Evolutionary conservation across 2,797 vertebrate species (phyloP), one percentile per base, ranked within the genome.

Genomic region (Hipposideros larvatus): DNA sequence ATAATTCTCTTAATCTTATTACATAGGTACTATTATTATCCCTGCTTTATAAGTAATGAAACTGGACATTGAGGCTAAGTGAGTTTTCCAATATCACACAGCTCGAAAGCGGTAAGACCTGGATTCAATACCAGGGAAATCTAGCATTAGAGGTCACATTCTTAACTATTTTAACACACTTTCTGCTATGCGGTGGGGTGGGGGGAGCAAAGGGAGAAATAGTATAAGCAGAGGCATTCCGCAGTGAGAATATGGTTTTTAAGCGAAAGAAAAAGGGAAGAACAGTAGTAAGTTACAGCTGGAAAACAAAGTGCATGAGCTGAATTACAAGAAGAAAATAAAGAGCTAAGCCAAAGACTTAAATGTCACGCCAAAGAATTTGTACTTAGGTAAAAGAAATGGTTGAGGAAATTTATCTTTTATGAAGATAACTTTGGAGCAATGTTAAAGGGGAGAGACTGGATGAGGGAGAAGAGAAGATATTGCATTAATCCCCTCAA

Each of bases 131-230:
- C 3, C 7, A 79, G n/a, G 8, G 28, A 77, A 71, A 65, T 48
- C 13, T 59, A 57, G 22, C 46, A 51, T 26, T 2, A 43, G 31
- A 31, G 2, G n/a, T 41, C 9, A 71, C 19, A 74, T 63, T 31
- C 37, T 83, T 65, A 63, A 61, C 14, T 78, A 37, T 57, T 59
- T 68, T 24, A 26, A 21, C 26, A 57, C 3, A 53, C 21, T 59
- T 43, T 55, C 5, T n/a, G 28, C 7, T 86, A 2, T 8, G 24
- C 11, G 7, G 0, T 1, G 2, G 26, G 15, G 22, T 2, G 6
- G n/a, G 53, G 48, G 4, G 41, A 59, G 37, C 22, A 6, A 55
- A 19, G 19, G 18, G 53, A 31, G 28, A 9, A 63, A 79, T 2
- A 0, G 0, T 9, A 31, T 41, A 28, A 46, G 7, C 26, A 77